Conservation (phyloP, 2,888 invertebrate species). For the Eumacrocentrus americanus region DNA sequence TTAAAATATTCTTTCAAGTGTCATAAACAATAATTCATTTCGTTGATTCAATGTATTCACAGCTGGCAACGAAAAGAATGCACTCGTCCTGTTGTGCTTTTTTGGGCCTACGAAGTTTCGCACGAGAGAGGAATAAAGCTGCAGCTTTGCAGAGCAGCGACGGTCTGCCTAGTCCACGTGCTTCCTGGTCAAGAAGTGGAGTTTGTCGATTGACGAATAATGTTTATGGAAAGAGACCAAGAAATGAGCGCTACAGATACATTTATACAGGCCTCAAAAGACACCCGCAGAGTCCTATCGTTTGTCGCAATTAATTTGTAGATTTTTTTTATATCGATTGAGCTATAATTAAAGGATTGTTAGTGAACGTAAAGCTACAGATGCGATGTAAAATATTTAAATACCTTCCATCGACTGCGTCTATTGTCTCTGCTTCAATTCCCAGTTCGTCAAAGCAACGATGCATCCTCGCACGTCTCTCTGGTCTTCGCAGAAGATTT, state of each 20-base stretch:
- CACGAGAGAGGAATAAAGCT: constrained; percentile 43
- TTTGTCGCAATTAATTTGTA: no score
- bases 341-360: no score
- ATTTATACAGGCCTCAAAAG: constrained; percentile 27
- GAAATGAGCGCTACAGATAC: constrained; percentile 30
- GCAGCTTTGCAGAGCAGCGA: constrained; percentile 43
- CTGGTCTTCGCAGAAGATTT: constrained; percentile 83
- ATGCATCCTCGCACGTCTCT: constrained; percentile 81
- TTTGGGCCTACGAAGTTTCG: constrained; percentile 39
- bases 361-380: not conserved
- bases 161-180: constrained; percentile 26
- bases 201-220: constrained; percentile 25
- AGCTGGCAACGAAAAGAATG: constrained; percentile 62
- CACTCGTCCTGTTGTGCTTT: constrained; percentile 48
- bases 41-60: constrained; percentile 26
- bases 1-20: not conserved
- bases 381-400: constrained; percentile 44
- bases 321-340: no score
- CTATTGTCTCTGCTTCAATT: constrained; percentile 74
- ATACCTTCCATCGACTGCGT: constrained; percentile 90
- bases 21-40: not conserved
- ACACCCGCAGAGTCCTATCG: constrained; percentile 12
- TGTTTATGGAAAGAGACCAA: constrained; percentile 17
- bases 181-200: no score
- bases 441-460: constrained; percentile 80